phyloP scores from a whole-genome alignment of 2,888 invertebrate species.

The Cyclophora punctaria region DNA sequence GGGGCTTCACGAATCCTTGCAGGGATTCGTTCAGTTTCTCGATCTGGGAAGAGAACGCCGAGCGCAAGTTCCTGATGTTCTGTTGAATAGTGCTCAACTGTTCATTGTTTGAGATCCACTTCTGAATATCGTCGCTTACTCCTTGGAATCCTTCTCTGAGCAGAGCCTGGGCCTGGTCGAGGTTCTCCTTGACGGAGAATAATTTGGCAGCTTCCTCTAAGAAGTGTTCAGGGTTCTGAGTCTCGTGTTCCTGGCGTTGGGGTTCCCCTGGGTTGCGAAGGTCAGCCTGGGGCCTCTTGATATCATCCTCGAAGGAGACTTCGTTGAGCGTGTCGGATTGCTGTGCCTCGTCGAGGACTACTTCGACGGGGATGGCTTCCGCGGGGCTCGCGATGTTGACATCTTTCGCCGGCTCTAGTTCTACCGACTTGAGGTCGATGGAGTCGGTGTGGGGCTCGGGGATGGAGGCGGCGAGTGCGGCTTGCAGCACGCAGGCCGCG shows the following conservation, averaged over 20 bases:
- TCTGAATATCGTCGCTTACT: slow-evolving; percentile 42
- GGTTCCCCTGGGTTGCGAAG: slow-evolving; percentile 54
- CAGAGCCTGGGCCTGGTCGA: slow-evolving; percentile 35
- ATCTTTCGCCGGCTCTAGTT: slow-evolving; percentile 35
- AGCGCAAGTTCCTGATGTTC: slow-evolving; percentile 40
- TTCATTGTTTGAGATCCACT: slow-evolving; percentile 36
- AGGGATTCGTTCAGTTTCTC: slow-evolving; percentile 44
- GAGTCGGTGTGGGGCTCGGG: slow-evolving; percentile 20
- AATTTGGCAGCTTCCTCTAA: slow-evolving; percentile 34
- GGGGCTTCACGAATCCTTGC: slow-evolving; percentile 31
- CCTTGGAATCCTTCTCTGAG: slow-evolving; percentile 38
- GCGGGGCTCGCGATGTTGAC: slow-evolving; percentile 36
- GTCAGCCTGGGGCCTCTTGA: slow-evolving; percentile 45
- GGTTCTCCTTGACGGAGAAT: slow-evolving; percentile 36
- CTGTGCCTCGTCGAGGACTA: slow-evolving; percentile 38
- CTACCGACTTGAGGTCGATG: slow-evolving; percentile 27
- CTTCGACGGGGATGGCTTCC: slow-evolving; percentile 47
- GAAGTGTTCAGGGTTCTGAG: slow-evolving; percentile 50
- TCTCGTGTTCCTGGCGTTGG: slow-evolving; percentile 61
- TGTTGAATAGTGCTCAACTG: slow-evolving; percentile 38
- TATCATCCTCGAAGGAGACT: slow-evolving; percentile 26
- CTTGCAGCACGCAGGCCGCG: slow-evolving; percentile 40
- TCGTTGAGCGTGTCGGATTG: slow-evolving; percentile 26
- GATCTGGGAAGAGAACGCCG: slow-evolving; percentile 41
- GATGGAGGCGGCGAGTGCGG: slow-evolving; percentile 49